Evolutionary conservation across 1,140 invertebrate species (phyloP).

Genomic region (Drosophila guanche): DNA sequence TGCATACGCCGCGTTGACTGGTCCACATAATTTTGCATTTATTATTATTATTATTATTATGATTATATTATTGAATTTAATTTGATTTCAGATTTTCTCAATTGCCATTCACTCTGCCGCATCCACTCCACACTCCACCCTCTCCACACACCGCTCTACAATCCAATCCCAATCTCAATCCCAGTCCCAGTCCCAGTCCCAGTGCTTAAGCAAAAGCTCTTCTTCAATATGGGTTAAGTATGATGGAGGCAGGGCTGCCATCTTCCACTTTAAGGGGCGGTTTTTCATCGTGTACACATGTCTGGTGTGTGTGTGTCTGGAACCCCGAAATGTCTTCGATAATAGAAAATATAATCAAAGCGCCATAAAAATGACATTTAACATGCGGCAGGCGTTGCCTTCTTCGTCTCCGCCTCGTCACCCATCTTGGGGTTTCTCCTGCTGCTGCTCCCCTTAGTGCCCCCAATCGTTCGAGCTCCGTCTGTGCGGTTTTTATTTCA

Average conservation of each 20-base stretch:
- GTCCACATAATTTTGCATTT: conserved; percentile 77
- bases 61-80: conserved; percentile 82
- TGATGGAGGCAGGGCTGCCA: conserved; percentile 9
- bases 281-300: conserved; percentile 9
- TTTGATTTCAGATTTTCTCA: conserved; percentile 64
- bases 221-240: conserved; percentile 9
- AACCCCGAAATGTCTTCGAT: conserved; percentile 74
- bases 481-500: conserved; percentile 80
- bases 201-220: conserved; percentile 69
- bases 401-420: conserved; percentile 69
- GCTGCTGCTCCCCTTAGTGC: background rate
- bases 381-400: conserved; percentile 76
- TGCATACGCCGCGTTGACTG: conserved; percentile 73
- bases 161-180: background rate
- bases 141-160: background rate
- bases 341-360: conserved; percentile 82
- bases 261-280: conserved; percentile 37
- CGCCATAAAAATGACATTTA: conserved; percentile 82
- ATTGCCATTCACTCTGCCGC: background rate
- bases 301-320: conserved; percentile 38
- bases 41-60: conserved; percentile 77
- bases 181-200: conserved; percentile 15
- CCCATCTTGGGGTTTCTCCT: conserved; percentile 25
- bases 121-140: background rate
- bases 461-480: conserved; percentile 14